Evolutionary conservation across 2,888 invertebrate genomes (phyloP), one percentile per base, ranked within the genome.

Genomic region (Acleris emargana): DNA sequence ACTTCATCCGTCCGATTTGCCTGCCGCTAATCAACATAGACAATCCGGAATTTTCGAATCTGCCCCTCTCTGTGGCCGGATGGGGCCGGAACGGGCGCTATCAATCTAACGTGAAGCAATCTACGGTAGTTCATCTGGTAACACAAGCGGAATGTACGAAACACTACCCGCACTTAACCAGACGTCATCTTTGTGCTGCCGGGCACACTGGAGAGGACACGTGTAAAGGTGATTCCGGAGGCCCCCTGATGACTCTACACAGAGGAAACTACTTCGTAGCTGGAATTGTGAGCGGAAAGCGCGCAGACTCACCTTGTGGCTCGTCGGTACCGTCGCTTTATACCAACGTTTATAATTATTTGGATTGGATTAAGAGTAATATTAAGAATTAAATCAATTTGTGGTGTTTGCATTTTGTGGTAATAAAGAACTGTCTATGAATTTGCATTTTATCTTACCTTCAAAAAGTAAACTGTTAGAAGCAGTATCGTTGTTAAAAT

Each of bases 161-260:
- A 43, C 82, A 75, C 62, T 92, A 92, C 62, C 81, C 87, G 0
- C 72, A 73, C 42, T 73, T 92, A 43, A 80, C 84, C 2, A 76
- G 75, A 1, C 71, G 80, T 2, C 90, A 90, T 70, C 67, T 91
- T n/a, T 91, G 91, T 72, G 91, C 91, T 5, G 87, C 84, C 7
- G 91, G 89, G 0, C 81, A 84, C 42, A 84, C 78, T 0, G 90
- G 91, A 0, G 82, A 90, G 69, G 92, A 91, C 66, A 89, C 91
- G 5, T 91, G 92, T 70, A 89, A 89, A 75, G 92, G 91, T 2
- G 91, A 91, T 71, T 92, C 91, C 2, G 91, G 91, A 20, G 91
- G 91, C 6, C 91, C 91, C 1, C 73, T 91, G 22, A 92, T 92
- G 91, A 84, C 84, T 73, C 45, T 86, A 20, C 87, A 86, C 64